phyloP scores from a whole-genome alignment of 1,140 invertebrate genomes.

The Dryas iulia region DNA sequence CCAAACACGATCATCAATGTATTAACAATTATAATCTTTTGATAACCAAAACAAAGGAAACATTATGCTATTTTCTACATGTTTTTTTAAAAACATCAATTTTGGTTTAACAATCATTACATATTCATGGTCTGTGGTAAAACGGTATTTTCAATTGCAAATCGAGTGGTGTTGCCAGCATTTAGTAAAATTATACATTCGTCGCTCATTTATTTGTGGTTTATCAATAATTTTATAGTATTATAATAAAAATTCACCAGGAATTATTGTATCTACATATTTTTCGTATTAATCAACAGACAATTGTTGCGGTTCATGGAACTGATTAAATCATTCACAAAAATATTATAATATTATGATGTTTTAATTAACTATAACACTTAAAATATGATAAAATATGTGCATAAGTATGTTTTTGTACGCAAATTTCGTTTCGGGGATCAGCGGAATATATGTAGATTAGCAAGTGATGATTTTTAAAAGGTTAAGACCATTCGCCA shows the following conservation, averaged over 20 bases:
- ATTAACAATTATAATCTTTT: neutral
- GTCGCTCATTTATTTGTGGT: conserved; percentile 23
- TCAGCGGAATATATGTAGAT: too few species aligned
- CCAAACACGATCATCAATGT: neutral
- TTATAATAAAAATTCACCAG: neutral
- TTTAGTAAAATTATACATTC: conserved; percentile 24
- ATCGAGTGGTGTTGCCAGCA: conserved; percentile 14
- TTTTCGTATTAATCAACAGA: neutral
- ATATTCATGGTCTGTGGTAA: conserved; percentile 17
- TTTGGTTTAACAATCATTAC: conserved; percentile 15
- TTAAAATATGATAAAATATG: neutral
- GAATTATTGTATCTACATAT: neutral
- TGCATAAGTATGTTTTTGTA: neutral
- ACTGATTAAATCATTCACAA: neutral
- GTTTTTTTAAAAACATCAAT: conserved; percentile 1
- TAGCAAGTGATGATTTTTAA: too few species aligned
- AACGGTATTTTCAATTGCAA: conserved; percentile 23
- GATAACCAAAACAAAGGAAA: too few species aligned
- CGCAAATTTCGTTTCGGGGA: too few species aligned
- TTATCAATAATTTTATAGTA: conserved; percentile 14
- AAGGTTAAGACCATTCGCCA: too few species aligned
- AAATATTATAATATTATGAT: too few species aligned
- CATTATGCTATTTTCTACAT: neutral
- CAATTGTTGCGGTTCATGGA: neutral
- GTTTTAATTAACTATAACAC: neutral